Evolutionary conservation across 2,797 vertebrate genomes (phyloP), one percentile per base, ranked within the genome.

Genomic region (Anguilla anguilla): DNA sequence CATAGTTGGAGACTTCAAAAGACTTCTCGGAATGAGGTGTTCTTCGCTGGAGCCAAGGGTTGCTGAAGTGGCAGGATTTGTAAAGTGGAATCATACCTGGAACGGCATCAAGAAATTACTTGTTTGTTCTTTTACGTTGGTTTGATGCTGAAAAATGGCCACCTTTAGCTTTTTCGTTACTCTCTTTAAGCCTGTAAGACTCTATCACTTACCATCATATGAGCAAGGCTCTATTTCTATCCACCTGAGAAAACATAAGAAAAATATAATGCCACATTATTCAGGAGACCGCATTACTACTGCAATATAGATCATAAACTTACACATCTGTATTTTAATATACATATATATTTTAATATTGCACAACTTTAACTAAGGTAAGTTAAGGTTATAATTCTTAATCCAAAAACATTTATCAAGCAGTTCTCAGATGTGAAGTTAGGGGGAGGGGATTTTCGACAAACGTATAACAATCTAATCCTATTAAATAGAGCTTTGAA

Each of bases 391-490:
- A 87, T 81, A 6, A 81, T 46, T 81, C 22, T 91, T 95, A 94
- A 95, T 95, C 94, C 93, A 90, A 89, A 92, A 91, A 92, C 31
- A 93, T 94, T 89, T 92, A 93, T 95, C 93, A 93, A 84, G 85
- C 92, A 89, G 91, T 90, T 90, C 91, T 94, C 92, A 92, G 91
- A 95, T 93, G 92, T 91, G 59, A 83, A 89, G 90, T 94, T 94
- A 51, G 88, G 90, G 91, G 91, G 94, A 92, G 93, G 91, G 90
- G 92, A 92, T 94, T 93, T 91, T 93, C 94, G 91, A 93, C 93
- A 94, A 95, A 96, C 94, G 94, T 94, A 93, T 93, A 93, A 95
- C 43, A 95, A 96, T 95, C 94, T 94, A 96, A 96, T 96, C 95
- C 96, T 95, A 93, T 96, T 96, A 95, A 95, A 94, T 91, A 55